phyloP scores from a whole-genome alignment of 1,140 invertebrate genomes.

The Stenopsyche tienmushanensis region DNA sequence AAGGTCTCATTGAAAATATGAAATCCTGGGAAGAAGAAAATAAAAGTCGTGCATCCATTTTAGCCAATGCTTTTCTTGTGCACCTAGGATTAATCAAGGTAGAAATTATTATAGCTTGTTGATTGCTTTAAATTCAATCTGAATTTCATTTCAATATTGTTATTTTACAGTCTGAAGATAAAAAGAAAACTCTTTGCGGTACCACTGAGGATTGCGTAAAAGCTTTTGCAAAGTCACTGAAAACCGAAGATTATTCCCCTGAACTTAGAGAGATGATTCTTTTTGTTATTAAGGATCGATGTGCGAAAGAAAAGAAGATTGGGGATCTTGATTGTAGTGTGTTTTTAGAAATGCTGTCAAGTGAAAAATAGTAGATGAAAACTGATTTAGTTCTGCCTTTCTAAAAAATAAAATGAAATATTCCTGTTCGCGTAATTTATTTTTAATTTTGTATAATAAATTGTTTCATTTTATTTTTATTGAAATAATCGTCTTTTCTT shows the following conservation, averaged over 20 bases:
- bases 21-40: slow-evolving; percentile 3
- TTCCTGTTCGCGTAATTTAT: background rate
- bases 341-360: background rate
- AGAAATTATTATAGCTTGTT: slow-evolving; percentile 1
- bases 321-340: background rate
- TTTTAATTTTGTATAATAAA: background rate
- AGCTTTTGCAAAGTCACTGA: background rate
- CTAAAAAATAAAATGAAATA: too few relatives aligned
- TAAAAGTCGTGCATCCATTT: background rate
- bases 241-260: background rate
- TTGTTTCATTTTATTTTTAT: too few relatives aligned
- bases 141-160: background rate
- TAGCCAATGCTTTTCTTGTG: slow-evolving; percentile 18
- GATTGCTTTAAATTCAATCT: background rate
- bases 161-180: slow-evolving; percentile 12
- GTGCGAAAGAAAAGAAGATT: slow-evolving; percentile 16
- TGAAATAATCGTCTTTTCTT: too few relatives aligned
- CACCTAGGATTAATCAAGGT: slow-evolving; percentile 22
- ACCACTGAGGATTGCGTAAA: slow-evolving; percentile 12
- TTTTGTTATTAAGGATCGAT: slow-evolving; percentile 21
- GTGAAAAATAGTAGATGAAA: background rate
- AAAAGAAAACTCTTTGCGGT: slow-evolving; percentile 10
- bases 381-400: too few relatives aligned
- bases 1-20: slow-evolving; percentile 4
- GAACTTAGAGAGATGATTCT: slow-evolving; percentile 12